A percentile compares a stretch with the other conserved stretches of the same genome.
These are phyloP conservation scores for Hippocampus abdominalis DNA, from an alignment of 2,113 vertebrate species.

Conservation along the genomic window DNA sequence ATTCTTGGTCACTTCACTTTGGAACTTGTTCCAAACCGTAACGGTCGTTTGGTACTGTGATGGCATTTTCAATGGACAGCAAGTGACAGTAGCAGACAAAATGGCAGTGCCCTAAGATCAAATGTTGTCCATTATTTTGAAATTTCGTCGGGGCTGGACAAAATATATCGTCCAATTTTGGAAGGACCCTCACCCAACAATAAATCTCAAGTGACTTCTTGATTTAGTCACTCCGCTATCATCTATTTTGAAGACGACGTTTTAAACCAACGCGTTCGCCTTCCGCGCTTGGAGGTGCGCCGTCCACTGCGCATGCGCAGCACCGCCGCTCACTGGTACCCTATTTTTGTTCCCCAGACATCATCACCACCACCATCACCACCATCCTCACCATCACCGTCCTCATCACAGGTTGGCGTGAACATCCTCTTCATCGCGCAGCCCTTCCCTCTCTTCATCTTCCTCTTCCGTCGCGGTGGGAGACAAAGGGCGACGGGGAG, in stretches of 20 bases:
- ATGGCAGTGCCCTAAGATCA: too few relatives aligned
- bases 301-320: constrained; percentile 56
- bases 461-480: constrained; percentile 23
- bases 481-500: constrained; percentile 29
- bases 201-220: background rate
- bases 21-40: too few relatives aligned
- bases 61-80: too few relatives aligned
- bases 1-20: too few relatives aligned
- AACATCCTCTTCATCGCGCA: constrained; percentile 34
- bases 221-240: background rate
- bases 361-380: constrained; percentile 8
- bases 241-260: constrained; percentile 18
- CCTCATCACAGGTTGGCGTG: constrained; percentile 43
- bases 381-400: background rate
- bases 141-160: too few relatives aligned
- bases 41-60: too few relatives aligned
- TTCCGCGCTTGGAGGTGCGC: constrained; percentile 33
- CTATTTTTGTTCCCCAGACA: constrained; percentile 31
- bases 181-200: too few relatives aligned
- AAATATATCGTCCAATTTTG: too few relatives aligned
- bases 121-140: too few relatives aligned
- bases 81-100: too few relatives aligned
- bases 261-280: background rate
- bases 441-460: constrained; percentile 4
- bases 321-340: background rate